Base-by-base conservation (phyloP, 2,888 invertebrate genomes). In the Apamea epomidion region DNA sequence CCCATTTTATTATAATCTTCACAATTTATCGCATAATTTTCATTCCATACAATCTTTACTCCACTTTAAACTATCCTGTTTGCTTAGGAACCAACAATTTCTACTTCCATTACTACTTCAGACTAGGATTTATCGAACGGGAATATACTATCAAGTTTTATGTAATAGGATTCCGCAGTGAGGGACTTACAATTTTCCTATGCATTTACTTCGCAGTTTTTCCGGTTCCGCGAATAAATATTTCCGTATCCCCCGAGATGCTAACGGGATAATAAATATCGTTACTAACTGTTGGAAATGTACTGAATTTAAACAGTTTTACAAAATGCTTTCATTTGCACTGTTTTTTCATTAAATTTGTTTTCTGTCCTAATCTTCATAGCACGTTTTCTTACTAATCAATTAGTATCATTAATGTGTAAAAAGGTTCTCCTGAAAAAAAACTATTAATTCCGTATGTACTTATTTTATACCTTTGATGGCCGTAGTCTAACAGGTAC, bases 141-240 rank as follows among this genome's bases (percentile, higher is more conserved):
- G 54, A 72, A 70, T 74, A 80, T 42, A 69, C 65, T 76, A 84
- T 78, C 48, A 80, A 80, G 65, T 32, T 71, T 74, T 68, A 67
- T n/a, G 54, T 85, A 84, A 84, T 48, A n/a, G 62, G 71, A 75
- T 83, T 70, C 58, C 29, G 18, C 29, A 65, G 74, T n/a, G 21
- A 65, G 80, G 45, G 64, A 62, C 58, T 54, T 51, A 54, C n/a
- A 65, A 48, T 69, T 72, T 84, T 81, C 32, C 37, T 54, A 74
- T 60, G n/a, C 29, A 80, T 74, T 70, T 80, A 73, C 45, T 62
- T 45, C 25, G 78, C 48, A 67, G 51, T 78, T 78, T 83, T 82
- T 45, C 68, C 83, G 51, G 68, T 69, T 48, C 6, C 12, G 8
- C 6, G 37, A 78, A 83, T 83, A 69, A 77, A 81, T 78, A 78